These are phyloP conservation scores for Machimus atricapillus DNA, from an alignment of 2,888 invertebrate genomes.

Conservation along the genomic window DNA sequence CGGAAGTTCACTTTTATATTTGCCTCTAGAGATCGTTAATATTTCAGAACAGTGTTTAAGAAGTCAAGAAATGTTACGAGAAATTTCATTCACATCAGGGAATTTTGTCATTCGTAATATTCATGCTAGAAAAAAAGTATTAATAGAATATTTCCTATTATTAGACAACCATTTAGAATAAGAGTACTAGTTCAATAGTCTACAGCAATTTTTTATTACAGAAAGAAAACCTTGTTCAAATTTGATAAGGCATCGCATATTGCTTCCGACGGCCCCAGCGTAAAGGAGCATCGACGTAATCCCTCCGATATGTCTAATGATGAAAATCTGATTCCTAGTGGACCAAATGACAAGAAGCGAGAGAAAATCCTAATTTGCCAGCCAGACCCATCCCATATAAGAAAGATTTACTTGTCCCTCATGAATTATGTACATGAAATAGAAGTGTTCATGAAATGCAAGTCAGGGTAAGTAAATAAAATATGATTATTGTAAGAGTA, in stretches of 20 bases:
- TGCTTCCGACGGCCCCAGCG: slow-evolving; percentile 4
- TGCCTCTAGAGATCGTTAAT: too few relatives aligned
- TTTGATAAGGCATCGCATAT: slow-evolving; percentile 69
- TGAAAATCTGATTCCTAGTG: slow-evolving; percentile 53
- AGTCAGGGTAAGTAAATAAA: slow-evolving; percentile 65
- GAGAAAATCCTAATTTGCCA: slow-evolving; percentile 77
- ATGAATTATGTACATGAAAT: slow-evolving; percentile 85
- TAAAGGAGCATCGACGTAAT: slow-evolving; percentile 60
- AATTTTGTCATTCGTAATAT: too few relatives aligned
- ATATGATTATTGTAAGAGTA: too few relatives aligned
- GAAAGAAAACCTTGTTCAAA: slow-evolving; percentile 71
- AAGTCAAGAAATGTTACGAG: too few relatives aligned
- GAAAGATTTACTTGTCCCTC: slow-evolving; percentile 82
- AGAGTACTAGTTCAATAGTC: background rate
- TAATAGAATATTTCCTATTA: too few relatives aligned
- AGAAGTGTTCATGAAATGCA: slow-evolving; percentile 70
- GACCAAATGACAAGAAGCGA: slow-evolving; percentile 54
- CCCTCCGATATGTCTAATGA: slow-evolving; percentile 60
- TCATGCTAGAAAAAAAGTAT: too few relatives aligned
- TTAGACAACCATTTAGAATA: too few relatives aligned
- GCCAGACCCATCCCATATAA: slow-evolving; percentile 76
- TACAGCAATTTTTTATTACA: slow-evolving; percentile 53
- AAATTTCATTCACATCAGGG: too few relatives aligned
- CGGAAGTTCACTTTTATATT: too few relatives aligned
- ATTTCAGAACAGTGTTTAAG: too few relatives aligned